Evolutionary conservation across 2,888 invertebrate genomes (phyloP).

Genomic region (Unio delphinus): DNA sequence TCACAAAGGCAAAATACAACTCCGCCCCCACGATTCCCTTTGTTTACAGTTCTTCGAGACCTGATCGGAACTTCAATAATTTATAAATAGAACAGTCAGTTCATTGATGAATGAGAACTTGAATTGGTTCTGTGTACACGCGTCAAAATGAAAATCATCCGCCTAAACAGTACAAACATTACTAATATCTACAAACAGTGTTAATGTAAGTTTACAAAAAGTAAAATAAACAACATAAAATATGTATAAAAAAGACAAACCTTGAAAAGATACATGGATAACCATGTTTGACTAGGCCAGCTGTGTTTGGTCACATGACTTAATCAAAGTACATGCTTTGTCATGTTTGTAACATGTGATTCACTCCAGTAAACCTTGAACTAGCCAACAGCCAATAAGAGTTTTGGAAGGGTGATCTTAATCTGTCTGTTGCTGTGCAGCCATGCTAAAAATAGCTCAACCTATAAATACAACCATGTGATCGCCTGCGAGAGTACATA

Average conservation of each 20-base stretch:
- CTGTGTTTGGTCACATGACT: constrained; percentile 65
- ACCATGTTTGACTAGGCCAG: constrained; percentile 39
- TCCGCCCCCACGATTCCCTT: too few species aligned
- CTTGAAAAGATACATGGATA: constrained; percentile 29
- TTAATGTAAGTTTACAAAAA: too few species aligned
- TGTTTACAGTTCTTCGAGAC: too few species aligned
- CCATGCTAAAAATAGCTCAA: constrained; percentile 47
- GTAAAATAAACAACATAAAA: constrained; percentile 26
- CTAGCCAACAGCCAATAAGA: constrained; percentile 48
- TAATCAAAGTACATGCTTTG: constrained; percentile 27
- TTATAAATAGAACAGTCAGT: too few species aligned
- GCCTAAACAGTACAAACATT: too few species aligned
- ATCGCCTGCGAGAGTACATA: constrained; percentile 2
- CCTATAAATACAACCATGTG: constrained; percentile 28
- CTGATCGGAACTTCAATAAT: too few species aligned
- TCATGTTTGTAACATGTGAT: constrained; percentile 50
- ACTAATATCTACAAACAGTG: too few species aligned
- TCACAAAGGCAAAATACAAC: too few species aligned
- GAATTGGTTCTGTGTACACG: too few species aligned
- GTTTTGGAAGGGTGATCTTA: constrained; percentile 32
- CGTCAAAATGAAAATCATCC: too few species aligned
- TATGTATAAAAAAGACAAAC: constrained; percentile 32
- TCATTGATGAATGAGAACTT: too few species aligned
- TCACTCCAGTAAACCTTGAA: constrained; percentile 51
- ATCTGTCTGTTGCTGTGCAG: constrained; percentile 56